Evolutionary conservation across 2,888 invertebrate species (phyloP), one percentile per base, ranked within the genome.

Genomic region (Drosophila kokeensis): DNA sequence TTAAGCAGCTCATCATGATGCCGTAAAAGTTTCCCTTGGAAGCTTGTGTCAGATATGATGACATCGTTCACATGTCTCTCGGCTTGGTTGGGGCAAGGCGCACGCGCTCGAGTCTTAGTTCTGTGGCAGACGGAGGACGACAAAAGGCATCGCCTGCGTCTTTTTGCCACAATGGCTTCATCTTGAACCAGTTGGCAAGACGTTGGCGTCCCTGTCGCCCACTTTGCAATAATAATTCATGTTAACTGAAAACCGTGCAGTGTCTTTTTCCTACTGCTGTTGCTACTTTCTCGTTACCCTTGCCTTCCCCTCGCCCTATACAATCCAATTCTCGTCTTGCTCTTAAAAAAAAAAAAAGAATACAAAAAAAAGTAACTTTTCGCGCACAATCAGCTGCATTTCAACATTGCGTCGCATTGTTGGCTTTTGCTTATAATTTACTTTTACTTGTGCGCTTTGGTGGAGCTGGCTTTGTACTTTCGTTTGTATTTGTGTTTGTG

Each of bases 321-420:
- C 64, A 50, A 55, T 61, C 63, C 59, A 48, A 50, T 63, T 58
- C 60, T 24, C 61, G 3, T 36, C 45, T 60, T 65, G 54, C 54
- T 53, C 1, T 49, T 62, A 49, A 59, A 69, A 73, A 72, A 70
- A 75, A 71, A 61, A 60, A 69, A 48, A 68, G 53, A 34, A 36
- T 49, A 13, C 29, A 68, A 42, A 68, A 79, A 81, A 49, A 48
- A 77, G 66, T 65, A 89, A 87, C 90, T 86, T 90, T 86, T 86
- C 79, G 84, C 87, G 90, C 85, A 86, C 85, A 86, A 90, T 86
- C 85, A 86, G 90, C 74, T 90, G 90, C 86, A 88, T 83, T 86
- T 86, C 85, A 86, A 83, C 90, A 79, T 83, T 83, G 83, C 82
- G 79, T 76, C 71, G 82, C 85, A 75, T 82, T 79, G 76, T 89